Evolutionary conservation across 2,888 invertebrate species (phyloP), one percentile per base, ranked within the genome.

Genomic region (Eilema depressum): DNA sequence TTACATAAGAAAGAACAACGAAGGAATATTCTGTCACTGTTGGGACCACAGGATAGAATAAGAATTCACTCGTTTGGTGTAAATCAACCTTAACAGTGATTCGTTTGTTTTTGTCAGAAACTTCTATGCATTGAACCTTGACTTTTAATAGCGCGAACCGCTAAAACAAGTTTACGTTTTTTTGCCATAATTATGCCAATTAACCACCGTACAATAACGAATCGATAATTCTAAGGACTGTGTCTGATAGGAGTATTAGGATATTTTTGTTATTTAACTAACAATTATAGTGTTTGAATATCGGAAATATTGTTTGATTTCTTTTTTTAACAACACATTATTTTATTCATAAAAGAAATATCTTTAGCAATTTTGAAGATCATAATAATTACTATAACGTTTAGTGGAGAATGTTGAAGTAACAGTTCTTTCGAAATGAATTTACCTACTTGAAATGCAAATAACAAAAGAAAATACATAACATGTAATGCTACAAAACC

Each of bases 171-270:
- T 76, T 76, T 33, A 47, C 8, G 5, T 70, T 82, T 78, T n/a
- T 81, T 82, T 76, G 70, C 63, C 57, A 63, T 70, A 33, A 80
- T 81, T 80, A 73, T 72, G 68, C 63, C 69, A 80, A 82, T 81
- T 74, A 80, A 63, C 37, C 61, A 78, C 66, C 78, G 72, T 76
- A 80, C 82, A 80, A 75, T 80, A 75, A 66, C 81, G 78, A 81
- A 81, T 81, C 60, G 74, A 70, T 81, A 75, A 81, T 82, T 75
- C 10, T 63, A 73, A 82, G 78, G 70, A 76, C 80, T 77, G 76
- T 80, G 73, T 76, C 82, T 74, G 70, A 78, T 75, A 68, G 28
- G 61, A 63, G 57, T 73, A 70, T 75, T 41, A 79, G 74, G 76
- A 80, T 78, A 76, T 78, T 80, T 81, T 82, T 75, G 67, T 69